Percentiles rank a stretch among this genome's conserved stretches.
Conservation (phyloP, 2,888 invertebrate species). For the Pantelozetes paolii region DNA sequence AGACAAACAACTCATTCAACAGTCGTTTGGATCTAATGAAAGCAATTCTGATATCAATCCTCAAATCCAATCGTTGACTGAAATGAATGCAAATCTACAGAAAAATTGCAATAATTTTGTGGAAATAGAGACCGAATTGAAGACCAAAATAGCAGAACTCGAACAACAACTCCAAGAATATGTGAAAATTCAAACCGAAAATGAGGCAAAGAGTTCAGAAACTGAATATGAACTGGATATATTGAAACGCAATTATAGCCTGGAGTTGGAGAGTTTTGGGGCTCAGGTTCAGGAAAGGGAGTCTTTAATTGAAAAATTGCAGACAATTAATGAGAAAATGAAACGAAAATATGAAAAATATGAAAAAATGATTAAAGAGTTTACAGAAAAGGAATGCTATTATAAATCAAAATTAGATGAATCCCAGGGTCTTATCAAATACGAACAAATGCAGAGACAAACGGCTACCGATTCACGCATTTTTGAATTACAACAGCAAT, state of each 20-base stretch:
- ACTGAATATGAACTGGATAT: conserved; percentile 39
- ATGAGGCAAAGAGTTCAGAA: conserved; percentile 22
- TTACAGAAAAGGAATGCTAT: conserved; percentile 37
- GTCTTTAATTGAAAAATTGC: conserved; percentile 34
- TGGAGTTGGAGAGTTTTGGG: conserved; percentile 37
- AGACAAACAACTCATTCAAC: not conserved
- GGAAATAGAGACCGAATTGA: not conserved
- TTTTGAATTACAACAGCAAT: conserved; percentile 31
- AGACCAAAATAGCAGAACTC: conserved; percentile 2
- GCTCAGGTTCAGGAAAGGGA: conserved; percentile 36
- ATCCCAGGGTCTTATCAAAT: conserved; percentile 28
- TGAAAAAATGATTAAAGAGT: conserved; percentile 14
- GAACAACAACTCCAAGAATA: conserved; percentile 15
- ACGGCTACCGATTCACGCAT: conserved; percentile 31
- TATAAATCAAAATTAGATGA: conserved; percentile 37
- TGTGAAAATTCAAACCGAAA: not conserved
- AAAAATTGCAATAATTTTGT: not conserved
- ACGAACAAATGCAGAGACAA: conserved; percentile 38
- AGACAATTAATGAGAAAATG: conserved; percentile 20
- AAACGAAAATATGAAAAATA: conserved; percentile 1
- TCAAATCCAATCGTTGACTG: not conserved
- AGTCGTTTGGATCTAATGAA: not conserved
- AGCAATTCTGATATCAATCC: not conserved
- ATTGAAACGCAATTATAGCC: conserved; percentile 32
- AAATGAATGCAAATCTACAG: not conserved